Base-by-base conservation (phyloP, 2,113 vertebrate species). In the Sceloporus undulatus region DNA sequence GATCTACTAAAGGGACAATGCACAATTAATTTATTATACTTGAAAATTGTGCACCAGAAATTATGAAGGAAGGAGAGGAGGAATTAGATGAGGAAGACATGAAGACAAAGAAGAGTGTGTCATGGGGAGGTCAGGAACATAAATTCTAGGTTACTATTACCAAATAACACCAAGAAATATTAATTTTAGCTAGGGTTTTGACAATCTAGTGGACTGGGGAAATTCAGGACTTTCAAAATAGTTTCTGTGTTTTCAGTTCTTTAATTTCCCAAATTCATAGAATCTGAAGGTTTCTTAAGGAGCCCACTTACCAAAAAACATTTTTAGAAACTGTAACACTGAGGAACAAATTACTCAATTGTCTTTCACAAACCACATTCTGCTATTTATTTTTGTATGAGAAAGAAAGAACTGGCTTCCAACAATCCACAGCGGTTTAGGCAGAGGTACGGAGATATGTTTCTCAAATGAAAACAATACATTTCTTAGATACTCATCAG, bases 271-370 rank as follows among this genome's bases (percentile, higher is more conserved):
- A 48, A n/a, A 23, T 4, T 2, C n/a, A 84, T 18, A 13, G 1
- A 5, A 56, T 4, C 14, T 19, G 14, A 42, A 54, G 29, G 59
- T 16, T 78, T 86, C 40, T 65, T 48, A 68, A 68, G 66, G 16
- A n/a, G 29, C 11, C 14, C 14, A 42, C 21, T 82, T 82, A 40
- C 74, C 68, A 85, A 77, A 85, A 34, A 85, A 52, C 74, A 68
- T 9, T 68, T 10, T 18, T 25, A 40, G n/a, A 59, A n/a, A 29
- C 4, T 29, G n/a, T 34, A 9, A 42, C 3, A 34, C 18, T 66
- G 66, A n/a, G 18, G 68, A 79, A 29, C 75, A 70, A 54, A 29
- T 29, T 27, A 85, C 9, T 23, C 40, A 65, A 29, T 40, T 86
- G 75, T 29, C 21, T 86, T 59, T 86, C 19, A 1, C 13, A 4